Percentiles rank a stretch among this genome's conserved stretches.
phyloP scores from a whole-genome alignment of 2,797 vertebrate species.

The Sylvia borin region DNA sequence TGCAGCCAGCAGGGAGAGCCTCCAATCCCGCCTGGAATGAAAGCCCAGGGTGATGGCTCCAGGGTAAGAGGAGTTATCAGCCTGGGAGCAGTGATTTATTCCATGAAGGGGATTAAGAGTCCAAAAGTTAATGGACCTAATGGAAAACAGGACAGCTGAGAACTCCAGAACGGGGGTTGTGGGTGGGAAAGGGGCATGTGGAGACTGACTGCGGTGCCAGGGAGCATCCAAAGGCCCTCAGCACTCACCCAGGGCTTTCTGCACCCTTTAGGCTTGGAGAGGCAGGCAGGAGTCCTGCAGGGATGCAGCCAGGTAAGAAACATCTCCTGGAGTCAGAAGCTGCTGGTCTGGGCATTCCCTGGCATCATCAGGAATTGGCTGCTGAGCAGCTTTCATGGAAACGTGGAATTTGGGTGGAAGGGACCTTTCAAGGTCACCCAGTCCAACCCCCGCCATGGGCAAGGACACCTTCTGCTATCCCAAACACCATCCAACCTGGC shows the following conservation, averaged over 20 bases:
- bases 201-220: accelerated
- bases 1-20: constrained; percentile 65
- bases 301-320: background rate
- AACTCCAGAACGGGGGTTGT: background rate
- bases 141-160: constrained; percentile 26
- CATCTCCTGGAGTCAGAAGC: background rate
- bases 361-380: background rate
- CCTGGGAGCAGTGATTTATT: constrained; percentile 62
- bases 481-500: background rate
- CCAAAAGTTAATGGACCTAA: constrained; percentile 63
- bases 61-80: constrained; percentile 67
- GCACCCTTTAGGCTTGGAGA: background rate
- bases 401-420: background rate
- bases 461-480: accelerated
- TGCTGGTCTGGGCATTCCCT: accelerated
- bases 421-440: background rate
- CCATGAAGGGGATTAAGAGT: constrained; percentile 58
- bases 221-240: background rate
- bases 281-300: background rate
- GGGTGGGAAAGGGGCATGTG: background rate
- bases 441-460: accelerated
- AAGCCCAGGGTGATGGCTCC: constrained; percentile 52
- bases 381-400: background rate
- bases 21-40: constrained; percentile 58
- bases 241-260: background rate